phyloP scores from a whole-genome alignment of 2,888 invertebrate genomes.

The Limenitis camilla region DNA sequence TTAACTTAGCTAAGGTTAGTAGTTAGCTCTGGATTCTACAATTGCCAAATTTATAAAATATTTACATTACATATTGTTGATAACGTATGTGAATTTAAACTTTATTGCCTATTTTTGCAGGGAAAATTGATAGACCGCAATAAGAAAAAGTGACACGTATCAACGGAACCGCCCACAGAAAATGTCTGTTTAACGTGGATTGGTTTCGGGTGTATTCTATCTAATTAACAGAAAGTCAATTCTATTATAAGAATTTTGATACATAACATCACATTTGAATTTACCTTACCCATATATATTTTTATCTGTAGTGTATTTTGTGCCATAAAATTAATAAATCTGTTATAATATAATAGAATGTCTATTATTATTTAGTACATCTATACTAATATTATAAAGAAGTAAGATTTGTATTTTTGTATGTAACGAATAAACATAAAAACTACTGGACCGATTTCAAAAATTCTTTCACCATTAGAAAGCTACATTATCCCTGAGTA shows the following conservation, averaged over 20 bases:
- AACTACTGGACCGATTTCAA: too few species aligned
- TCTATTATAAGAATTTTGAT: not conserved
- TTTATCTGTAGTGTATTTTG: too few species aligned
- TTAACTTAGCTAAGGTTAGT: conserved; percentile 50
- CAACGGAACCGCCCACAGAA: conserved; percentile 26
- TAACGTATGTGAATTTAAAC: not conserved
- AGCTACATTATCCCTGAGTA: too few species aligned
- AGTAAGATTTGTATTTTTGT: too few species aligned
- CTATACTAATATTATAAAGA: too few species aligned
- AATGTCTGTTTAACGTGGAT: conserved; percentile 31
- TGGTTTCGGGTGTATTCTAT: conserved; percentile 30
- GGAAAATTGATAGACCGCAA: conserved; percentile 42
- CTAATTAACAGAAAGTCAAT: conserved; percentile 17
- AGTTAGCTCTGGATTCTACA: not conserved
- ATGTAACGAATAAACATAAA: too few species aligned
- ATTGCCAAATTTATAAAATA: not conserved
- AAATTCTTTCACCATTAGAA: too few species aligned
- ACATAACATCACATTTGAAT: too few species aligned
- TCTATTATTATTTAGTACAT: too few species aligned
- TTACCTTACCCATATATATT: too few species aligned
- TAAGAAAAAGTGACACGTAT: conserved; percentile 55
- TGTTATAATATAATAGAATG: too few species aligned
- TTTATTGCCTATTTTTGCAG: conserved; percentile 27
- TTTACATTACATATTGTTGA: not conserved
- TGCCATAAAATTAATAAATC: too few species aligned